Evolutionary conservation across 2,888 invertebrate species (phyloP).

Genomic region (Yponomeuta sedellus): DNA sequence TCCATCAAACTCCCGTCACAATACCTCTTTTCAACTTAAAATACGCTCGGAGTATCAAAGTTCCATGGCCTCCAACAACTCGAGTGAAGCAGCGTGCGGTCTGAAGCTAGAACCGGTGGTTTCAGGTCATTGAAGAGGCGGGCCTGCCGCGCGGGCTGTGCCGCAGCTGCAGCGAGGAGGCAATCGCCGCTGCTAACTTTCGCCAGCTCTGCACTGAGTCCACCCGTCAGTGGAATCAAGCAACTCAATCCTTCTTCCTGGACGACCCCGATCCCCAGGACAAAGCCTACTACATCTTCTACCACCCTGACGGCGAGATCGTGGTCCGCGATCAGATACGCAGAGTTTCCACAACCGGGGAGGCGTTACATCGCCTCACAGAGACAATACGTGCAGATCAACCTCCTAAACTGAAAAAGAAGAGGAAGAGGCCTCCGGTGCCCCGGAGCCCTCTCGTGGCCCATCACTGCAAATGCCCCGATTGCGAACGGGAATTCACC

Average conservation of each 20-base stretch:
- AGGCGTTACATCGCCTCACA: conserved; percentile 34
- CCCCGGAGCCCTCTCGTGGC: not conserved
- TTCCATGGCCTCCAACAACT: not conserved
- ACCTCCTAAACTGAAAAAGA: not conserved
- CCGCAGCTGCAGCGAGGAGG: conserved; percentile 42
- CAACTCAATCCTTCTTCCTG: conserved; percentile 31
- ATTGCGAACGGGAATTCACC: conserved; percentile 43
- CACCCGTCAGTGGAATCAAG: conserved; percentile 39
- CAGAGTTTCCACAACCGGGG: conserved; percentile 23
- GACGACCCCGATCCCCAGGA: conserved; percentile 31
- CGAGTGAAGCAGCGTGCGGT: not conserved
- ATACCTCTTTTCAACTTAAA: too few species aligned
- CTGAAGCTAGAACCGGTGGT: conserved; percentile 38
- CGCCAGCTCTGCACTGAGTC: conserved; percentile 42
- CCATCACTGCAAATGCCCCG: conserved; percentile 33
- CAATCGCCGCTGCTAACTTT: conserved; percentile 42
- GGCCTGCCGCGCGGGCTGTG: conserved; percentile 50
- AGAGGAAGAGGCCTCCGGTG: not conserved
- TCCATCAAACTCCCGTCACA: too few species aligned
- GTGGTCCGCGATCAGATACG: conserved; percentile 34
- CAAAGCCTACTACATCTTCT: conserved; percentile 41
- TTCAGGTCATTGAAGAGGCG: conserved; percentile 57
- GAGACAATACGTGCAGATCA: conserved; percentile 16
- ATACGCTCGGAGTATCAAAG: too few species aligned
- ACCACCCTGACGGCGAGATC: conserved; percentile 28